Conservation (phyloP, 2,113 vertebrate genomes). For the Noctilio leporinus region DNA sequence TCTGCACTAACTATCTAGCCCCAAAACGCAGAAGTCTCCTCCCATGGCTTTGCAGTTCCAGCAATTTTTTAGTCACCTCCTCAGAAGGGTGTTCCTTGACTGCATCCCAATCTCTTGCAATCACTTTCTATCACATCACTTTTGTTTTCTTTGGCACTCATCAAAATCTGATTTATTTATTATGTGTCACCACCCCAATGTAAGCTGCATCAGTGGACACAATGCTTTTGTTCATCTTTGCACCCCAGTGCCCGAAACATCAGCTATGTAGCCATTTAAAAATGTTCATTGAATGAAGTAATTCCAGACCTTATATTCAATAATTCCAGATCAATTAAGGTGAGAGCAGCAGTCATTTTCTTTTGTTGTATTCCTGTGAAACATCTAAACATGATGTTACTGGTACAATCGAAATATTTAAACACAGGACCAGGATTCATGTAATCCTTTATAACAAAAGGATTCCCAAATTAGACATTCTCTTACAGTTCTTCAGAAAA, state of each 20-base stretch:
- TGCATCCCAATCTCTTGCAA: neutral
- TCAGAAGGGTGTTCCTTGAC: neutral
- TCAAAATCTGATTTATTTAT: neutral
- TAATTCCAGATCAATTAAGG: constrained; percentile 26
- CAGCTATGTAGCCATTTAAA: neutral
- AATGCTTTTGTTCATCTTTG: neutral
- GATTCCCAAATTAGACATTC: neutral
- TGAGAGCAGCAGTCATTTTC: neutral
- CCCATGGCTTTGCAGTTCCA: neutral
- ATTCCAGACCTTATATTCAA: constrained; percentile 40
- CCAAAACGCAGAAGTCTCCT: neutral
- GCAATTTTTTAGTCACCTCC: neutral
- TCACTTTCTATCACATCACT: neutral
- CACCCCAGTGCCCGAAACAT: neutral
- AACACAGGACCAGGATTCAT: neutral
- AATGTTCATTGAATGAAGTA: neutral
- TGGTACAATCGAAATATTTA: constrained; percentile 3
- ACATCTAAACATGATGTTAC: neutral
- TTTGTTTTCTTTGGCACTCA: neutral
- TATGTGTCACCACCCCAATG: neutral
- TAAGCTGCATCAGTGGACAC: neutral
- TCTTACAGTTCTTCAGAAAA: constrained; percentile 49
- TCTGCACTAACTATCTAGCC: neutral
- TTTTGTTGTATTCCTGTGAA: constrained; percentile 24
- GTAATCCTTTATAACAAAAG: neutral